Evolutionary conservation across 2,113 vertebrate species (phyloP).

Genomic region (Peromyscus leucopus): DNA sequence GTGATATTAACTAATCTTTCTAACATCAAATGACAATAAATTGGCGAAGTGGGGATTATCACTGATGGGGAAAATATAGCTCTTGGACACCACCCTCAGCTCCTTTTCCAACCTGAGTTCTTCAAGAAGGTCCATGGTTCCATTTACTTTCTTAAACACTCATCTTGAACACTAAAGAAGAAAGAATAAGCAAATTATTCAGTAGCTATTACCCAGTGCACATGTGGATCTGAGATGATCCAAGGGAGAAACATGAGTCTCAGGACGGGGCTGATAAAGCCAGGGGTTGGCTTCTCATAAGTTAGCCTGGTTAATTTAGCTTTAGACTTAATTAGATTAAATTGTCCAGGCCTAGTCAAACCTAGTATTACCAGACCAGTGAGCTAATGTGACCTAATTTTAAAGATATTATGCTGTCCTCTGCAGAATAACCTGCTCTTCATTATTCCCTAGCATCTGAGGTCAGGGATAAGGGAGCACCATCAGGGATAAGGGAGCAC

Average conservation of each 20-base stretch:
- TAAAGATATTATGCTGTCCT: neutral
- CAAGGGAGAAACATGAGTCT: neutral
- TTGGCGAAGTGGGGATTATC: neutral
- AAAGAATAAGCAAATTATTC: neutral
- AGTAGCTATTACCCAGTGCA: neutral
- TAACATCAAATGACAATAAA: neutral
- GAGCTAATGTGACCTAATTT: slow-evolving; percentile 40
- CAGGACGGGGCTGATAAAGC: neutral
- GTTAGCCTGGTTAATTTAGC: neutral
- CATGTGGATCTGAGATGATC: neutral
- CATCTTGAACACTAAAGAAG: neutral
- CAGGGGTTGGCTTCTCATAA: neutral
- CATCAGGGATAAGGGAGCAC: neutral
- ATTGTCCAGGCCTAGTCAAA: neutral
- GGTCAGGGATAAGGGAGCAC: neutral
- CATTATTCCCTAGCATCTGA: neutral
- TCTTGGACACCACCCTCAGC: accelerated
- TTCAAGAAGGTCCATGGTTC: neutral
- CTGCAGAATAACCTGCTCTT: neutral
- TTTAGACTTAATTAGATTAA: neutral
- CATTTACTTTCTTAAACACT: neutral
- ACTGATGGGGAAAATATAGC: neutral
- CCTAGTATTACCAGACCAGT: neutral
- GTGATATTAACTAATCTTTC: neutral
- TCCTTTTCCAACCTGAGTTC: neutral